phyloP scores from a whole-genome alignment of 2,797 vertebrate genomes.

The Lepilemur septentrionalis region DNA sequence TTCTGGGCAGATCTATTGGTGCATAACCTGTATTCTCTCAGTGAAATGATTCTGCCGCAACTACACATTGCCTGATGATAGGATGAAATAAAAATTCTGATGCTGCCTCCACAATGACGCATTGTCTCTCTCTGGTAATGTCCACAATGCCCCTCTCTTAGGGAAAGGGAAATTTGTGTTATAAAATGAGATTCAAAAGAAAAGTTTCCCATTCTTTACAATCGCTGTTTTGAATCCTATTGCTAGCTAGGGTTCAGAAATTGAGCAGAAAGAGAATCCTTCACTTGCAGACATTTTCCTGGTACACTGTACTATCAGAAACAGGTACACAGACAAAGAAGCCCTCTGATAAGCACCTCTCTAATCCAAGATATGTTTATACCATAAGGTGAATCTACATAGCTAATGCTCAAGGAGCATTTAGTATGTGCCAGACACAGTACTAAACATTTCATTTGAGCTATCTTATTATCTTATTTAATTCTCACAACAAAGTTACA shows the following conservation, averaged over 20 bases:
- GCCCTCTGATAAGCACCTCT: neutral
- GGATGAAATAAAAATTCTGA: conserved; percentile 35
- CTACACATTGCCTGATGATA: neutral
- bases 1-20: neutral
- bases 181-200: neutral
- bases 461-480: neutral
- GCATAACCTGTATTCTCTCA: neutral
- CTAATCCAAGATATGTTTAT: neutral
- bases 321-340: neutral
- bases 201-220: neutral
- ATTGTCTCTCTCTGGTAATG: conserved; percentile 40
- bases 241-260: neutral
- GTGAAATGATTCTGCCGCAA: conserved; percentile 51
- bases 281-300: neutral
- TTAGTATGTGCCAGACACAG: neutral
- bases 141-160: conserved; percentile 53
- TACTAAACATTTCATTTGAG: neutral
- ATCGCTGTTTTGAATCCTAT: neutral
- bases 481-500: neutral
- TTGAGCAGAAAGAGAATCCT: neutral
- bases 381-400: neutral
- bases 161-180: conserved; percentile 24
- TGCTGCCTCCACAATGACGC: conserved; percentile 53
- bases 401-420: neutral
- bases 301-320: neutral